phyloP scores from a whole-genome alignment of 2,888 invertebrate genomes.

The Athalia circularis region DNA sequence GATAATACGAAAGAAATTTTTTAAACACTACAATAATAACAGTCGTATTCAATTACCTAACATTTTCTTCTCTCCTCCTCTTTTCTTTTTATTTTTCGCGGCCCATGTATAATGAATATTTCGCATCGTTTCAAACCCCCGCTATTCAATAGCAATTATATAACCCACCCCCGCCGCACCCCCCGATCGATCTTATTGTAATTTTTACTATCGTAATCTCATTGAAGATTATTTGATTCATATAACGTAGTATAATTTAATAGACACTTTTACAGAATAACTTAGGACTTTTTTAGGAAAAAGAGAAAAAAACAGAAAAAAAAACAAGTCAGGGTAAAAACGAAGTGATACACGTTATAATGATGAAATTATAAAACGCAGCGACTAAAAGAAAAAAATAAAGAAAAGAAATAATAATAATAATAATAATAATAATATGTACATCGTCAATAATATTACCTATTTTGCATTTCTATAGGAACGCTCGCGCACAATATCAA shows the following conservation, averaged over 20 bases:
- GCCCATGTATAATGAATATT: slow-evolving; percentile 61
- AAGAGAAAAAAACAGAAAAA: too few species aligned
- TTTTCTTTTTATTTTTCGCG: slow-evolving; percentile 29
- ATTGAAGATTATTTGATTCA: not conserved
- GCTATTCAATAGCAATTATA: slow-evolving; percentile 57
- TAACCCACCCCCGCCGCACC: not conserved
- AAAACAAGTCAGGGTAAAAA: not conserved
- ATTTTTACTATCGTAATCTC: slow-evolving; percentile 12
- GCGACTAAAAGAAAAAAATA: not conserved
- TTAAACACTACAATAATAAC: not conserved
- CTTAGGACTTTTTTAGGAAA: not conserved
- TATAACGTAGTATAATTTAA: not conserved
- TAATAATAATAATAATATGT: slow-evolving; percentile 17
- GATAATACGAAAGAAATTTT: too few species aligned
- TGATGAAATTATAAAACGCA: not conserved
- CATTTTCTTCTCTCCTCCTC: not conserved
- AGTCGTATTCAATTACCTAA: slow-evolving; percentile 9
- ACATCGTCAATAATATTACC: slow-evolving; percentile 19
- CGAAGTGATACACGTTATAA: too few species aligned
- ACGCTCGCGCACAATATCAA: slow-evolving; percentile 67
- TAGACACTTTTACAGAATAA: too few species aligned
- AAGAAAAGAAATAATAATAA: not conserved
- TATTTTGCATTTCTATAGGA: slow-evolving; percentile 64
- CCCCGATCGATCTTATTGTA: not conserved
- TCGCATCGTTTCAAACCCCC: slow-evolving; percentile 51